Base-by-base conservation (phyloP, 1,140 invertebrate genomes). In the Leptoteleia sp. region DNA sequence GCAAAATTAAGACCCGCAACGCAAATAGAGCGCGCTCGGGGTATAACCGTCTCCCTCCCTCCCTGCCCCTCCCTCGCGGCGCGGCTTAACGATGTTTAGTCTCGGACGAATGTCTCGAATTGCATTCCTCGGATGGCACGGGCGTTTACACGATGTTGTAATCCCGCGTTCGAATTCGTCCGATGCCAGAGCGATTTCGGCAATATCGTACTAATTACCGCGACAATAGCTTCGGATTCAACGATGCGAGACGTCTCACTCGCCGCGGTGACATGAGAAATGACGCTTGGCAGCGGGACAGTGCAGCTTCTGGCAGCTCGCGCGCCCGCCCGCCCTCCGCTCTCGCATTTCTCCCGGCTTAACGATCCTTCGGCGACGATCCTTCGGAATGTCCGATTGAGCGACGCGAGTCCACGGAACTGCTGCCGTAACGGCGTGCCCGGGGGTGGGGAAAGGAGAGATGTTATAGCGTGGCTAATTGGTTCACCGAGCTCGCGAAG, bases 231-330 rank as follows among this genome's bases (percentile, higher is more conserved):
- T 54, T 37, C 55, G 42, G 37, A 42, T 45, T 37, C 47, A 59
- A 48, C 62, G 55, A 55, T 47, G 47, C 61, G 54, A 38, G 67
- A 72, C 57, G 59, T 70, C 48, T 65, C 52, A 62, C 38, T 68
- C 40, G 67, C 65, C 40, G 17, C 48, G 29, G 31, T 55, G 76
- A 70, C 70, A 57, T 70, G 76, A 73, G 50, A 70, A 75, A 79
- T 79, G 57, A 79, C 64, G 76, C 73, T 79, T 79, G 76, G 76
- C 76, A 79, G 57, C 15, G 70, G 35, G 42, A 75, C 76, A 75
- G 75, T 75, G 59, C 57, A 27, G n/a, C 37, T 52, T 55, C 40
- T 73, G 64, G 47, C 64, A 72, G 9, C 37, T 57, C 5, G 45
- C n/a, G 52, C 59, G 64, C 65, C 59, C 70, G 64, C 55, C 64